phyloP scores from a whole-genome alignment of 2,888 invertebrate species.

The Pseudoips prasinana region DNA sequence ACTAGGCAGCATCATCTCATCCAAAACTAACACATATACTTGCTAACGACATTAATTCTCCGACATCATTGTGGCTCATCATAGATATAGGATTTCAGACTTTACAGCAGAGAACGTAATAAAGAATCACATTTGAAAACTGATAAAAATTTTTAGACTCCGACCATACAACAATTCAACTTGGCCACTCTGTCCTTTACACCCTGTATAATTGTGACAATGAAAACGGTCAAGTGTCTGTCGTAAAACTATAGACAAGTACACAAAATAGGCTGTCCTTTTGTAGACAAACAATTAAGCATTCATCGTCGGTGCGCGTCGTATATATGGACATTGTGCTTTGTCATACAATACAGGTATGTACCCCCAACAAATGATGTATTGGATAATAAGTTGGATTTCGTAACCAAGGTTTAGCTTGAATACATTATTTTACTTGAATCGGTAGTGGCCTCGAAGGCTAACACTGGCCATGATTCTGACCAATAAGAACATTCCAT shows the following conservation, averaged over 20 bases:
- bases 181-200: not conserved
- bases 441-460: not conserved
- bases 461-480: too few relatives aligned
- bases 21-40: too few relatives aligned
- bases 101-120: too few relatives aligned
- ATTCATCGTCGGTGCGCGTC: slow-evolving; percentile 56
- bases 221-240: slow-evolving; percentile 70
- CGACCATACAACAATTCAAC: too few relatives aligned
- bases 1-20: too few relatives aligned
- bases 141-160: too few relatives aligned
- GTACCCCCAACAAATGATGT: slow-evolving; percentile 19
- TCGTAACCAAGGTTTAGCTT: slow-evolving; percentile 11
- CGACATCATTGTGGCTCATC: too few relatives aligned
- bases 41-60: too few relatives aligned
- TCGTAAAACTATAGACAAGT: slow-evolving; percentile 68
- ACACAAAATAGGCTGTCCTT: slow-evolving; percentile 66
- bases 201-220: slow-evolving; percentile 61
- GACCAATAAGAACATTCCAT: too few relatives aligned
- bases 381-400: slow-evolving; percentile 18
- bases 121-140: too few relatives aligned
- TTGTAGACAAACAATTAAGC: slow-evolving; percentile 67
- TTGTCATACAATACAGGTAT: slow-evolving; percentile 34
- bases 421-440: slow-evolving; percentile 12
- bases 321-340: slow-evolving; percentile 48
- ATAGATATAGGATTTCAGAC: too few relatives aligned